Evolutionary conservation across 2,113 vertebrate species (phyloP).

Genomic region (Sinosuthora webbiana): DNA sequence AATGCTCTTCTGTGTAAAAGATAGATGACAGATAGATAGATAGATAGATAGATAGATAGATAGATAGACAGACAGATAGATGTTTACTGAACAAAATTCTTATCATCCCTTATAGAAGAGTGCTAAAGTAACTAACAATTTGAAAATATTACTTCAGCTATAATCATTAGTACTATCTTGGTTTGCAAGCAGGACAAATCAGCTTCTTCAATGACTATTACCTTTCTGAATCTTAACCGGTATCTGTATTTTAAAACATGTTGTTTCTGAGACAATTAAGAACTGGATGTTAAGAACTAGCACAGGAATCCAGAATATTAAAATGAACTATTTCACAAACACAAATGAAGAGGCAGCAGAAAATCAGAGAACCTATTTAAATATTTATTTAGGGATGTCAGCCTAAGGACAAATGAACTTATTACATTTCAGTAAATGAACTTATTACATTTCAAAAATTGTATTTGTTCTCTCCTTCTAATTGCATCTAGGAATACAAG

Average conservation of each 20-base stretch:
- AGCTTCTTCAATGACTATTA: not conserved
- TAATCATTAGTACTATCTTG: not conserved
- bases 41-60: too few species aligned
- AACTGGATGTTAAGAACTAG: not conserved
- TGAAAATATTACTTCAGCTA: not conserved
- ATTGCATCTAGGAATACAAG: not conserved
- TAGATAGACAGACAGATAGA: rapidly evolving
- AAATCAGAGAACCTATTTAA: slow-evolving; percentile 3
- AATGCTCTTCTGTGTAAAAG: not conserved
- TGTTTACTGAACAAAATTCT: not conserved
- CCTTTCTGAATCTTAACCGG: not conserved
- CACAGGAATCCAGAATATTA: not conserved
- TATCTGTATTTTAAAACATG: not conserved
- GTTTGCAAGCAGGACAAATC: not conserved
- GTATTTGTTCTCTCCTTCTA: not conserved
- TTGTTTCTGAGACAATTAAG: not conserved
- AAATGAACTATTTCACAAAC: not conserved
- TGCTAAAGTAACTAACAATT: not conserved
- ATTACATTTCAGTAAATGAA: not conserved
- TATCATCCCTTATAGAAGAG: not conserved
- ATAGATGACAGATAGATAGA: not conserved
- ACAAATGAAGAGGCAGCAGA: not conserved
- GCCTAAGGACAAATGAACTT: not conserved
- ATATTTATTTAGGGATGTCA: not conserved
- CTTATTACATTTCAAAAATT: not conserved